Percentiles rank a stretch among this genome's conserved stretches.
These are phyloP conservation scores for Netelia fuscicornis DNA, from an alignment of 2,888 invertebrate species.

Conservation along the genomic window DNA sequence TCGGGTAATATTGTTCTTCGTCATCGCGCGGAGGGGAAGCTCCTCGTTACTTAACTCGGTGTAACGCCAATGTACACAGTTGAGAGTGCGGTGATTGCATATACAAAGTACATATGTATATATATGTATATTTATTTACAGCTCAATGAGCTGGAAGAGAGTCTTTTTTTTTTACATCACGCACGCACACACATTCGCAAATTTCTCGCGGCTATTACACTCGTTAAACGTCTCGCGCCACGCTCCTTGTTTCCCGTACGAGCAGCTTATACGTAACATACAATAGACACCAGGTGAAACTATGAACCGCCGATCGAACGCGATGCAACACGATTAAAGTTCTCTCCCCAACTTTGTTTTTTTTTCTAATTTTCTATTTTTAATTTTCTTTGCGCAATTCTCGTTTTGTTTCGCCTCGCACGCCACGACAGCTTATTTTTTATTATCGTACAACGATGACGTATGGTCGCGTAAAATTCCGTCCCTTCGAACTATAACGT, in stretches of 20 bases:
- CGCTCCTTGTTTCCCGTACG: constrained; percentile 23
- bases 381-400: not conserved
- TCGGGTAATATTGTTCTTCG: constrained; percentile 1
- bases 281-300: constrained; percentile 27
- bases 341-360: constrained; percentile 1
- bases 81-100: constrained; percentile 37
- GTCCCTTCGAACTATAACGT: too few relatives aligned
- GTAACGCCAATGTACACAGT: constrained; percentile 41
- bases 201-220: constrained; percentile 40
- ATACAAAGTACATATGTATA: constrained; percentile 5
- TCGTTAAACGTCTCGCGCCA: constrained; percentile 25
- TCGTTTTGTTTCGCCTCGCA: constrained; percentile 29
- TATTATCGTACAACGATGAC: not conserved
- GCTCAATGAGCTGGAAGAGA: constrained; percentile 15
- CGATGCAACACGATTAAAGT: constrained; percentile 20
- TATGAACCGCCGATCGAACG: constrained; percentile 42
- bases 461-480: too few relatives aligned
- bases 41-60: constrained; percentile 40
- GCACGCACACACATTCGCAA: not conserved
- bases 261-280: constrained; percentile 11
- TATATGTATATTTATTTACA: constrained; percentile 15
- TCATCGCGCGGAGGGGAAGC: not conserved
- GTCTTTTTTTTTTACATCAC: constrained; percentile 47
- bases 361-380: not conserved
- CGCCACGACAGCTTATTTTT: not conserved